phyloP scores from a whole-genome alignment of 2,888 invertebrate species.

The Mactromeris polynyma region DNA sequence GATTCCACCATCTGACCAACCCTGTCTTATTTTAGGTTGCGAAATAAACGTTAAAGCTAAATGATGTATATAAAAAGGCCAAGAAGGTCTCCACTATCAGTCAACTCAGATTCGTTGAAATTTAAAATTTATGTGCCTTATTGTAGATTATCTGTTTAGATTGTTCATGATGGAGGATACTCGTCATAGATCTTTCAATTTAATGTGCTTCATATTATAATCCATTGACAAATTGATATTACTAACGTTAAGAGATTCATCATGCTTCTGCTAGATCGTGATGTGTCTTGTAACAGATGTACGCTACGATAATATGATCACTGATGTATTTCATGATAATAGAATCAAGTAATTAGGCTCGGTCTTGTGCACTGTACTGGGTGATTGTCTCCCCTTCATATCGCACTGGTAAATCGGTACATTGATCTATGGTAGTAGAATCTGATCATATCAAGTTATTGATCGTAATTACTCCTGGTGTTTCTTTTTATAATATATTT shows the following conservation, averaged over 20 bases:
- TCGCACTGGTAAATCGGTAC: background rate
- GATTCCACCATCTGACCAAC: too few relatives aligned
- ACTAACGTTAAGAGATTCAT: background rate
- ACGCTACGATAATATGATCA: background rate
- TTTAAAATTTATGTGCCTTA: too few relatives aligned
- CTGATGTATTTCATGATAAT: background rate
- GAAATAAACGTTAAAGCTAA: too few relatives aligned
- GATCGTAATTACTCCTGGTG: background rate
- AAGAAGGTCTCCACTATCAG: too few relatives aligned
- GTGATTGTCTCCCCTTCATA: background rate
- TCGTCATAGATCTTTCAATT: too few relatives aligned
- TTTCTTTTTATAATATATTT: background rate
- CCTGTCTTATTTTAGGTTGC: too few relatives aligned
- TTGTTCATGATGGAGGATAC: too few relatives aligned
- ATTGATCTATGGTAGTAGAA: background rate
- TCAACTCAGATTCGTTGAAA: too few relatives aligned
- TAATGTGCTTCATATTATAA: too few relatives aligned
- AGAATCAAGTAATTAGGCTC: background rate
- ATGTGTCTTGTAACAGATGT: background rate
- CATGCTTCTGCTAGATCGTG: too few relatives aligned
- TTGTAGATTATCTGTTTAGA: too few relatives aligned
- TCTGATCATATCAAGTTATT: background rate
- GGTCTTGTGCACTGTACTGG: background rate
- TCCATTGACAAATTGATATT: background rate
- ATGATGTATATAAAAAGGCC: too few relatives aligned